These are phyloP conservation scores for Cataglyphis livida DNA, from an alignment of 2,888 invertebrate species.

Conservation along the genomic window DNA sequence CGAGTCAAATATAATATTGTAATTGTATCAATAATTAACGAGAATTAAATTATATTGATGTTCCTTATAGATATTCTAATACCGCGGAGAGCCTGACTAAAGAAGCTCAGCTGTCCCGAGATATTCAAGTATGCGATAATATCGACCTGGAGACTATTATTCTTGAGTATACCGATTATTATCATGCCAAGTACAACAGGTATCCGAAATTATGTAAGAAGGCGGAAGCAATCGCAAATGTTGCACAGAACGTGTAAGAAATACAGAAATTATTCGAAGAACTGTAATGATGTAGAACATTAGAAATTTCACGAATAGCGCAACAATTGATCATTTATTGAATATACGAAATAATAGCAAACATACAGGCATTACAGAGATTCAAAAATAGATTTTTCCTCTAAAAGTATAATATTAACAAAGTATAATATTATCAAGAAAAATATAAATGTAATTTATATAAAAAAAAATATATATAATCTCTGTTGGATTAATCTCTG, in stretches of 20 bases:
- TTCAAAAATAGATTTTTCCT: not conserved
- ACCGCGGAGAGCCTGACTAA: conserved; percentile 89
- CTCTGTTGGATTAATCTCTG: not conserved
- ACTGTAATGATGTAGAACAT: not conserved
- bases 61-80: conserved; percentile 86
- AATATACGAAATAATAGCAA: not conserved
- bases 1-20: not conserved
- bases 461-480: not conserved
- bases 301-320: not conserved
- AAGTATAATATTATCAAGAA: not conserved
- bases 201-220: conserved; percentile 93
- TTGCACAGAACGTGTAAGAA: conserved; percentile 23
- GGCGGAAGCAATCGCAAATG: conserved; percentile 76
- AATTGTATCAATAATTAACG: not conserved
- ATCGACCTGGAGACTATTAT: conserved; percentile 95
- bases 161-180: conserved; percentile 95
- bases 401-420: not conserved
- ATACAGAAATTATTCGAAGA: not conserved
- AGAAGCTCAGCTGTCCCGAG: conserved; percentile 91
- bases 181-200: conserved; percentile 94
- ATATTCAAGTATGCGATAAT: conserved; percentile 94
- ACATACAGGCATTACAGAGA: not conserved
- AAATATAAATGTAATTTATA: not conserved
- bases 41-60: not conserved
- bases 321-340: not conserved